Base-by-base conservation (phyloP, 53 echinoderm and acorn worm genomes). In the Glandiceps talaboti region DNA sequence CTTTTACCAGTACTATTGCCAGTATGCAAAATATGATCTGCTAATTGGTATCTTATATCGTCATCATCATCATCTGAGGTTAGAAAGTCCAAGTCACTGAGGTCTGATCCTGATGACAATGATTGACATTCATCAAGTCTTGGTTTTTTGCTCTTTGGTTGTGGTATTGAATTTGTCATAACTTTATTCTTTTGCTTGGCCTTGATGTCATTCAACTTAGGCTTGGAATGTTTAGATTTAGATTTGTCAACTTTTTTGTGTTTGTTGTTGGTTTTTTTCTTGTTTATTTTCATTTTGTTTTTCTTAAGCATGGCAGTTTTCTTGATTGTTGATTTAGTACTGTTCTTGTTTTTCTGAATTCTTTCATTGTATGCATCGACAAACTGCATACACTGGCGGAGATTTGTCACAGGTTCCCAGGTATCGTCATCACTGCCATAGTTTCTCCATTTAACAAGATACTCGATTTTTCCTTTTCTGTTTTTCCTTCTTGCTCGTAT, bases 381-480 rank as follows among this genome's bases (percentile, higher is more conserved):
- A 78, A 86, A 79, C 25, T 93, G 87, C 77, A 86, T 84, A 74
- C 93, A 91, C 74, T 99, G 85, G 29, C 89, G 79, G 1, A 99
- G 91, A 84, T 99, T 93, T 20, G 87, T 89, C 26, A 99, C 82
- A 1, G 99, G 99, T 75, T 99, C 99, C 99, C 99, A 99, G 1
- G 99, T 91, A 82, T 99, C 93, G 76, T 99, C 99, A 10, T 86
- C 91, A 29, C 89, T 87, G 73, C 79, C 84, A 77, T 89, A 99
- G 82, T 91, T 88, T 81, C 91, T 99, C 99, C 99, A 99, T 78
- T 89, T 83, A 25, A 99, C 93, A 27, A 88, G 85, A 79, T 99
- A 99, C 79, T 93, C 87, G 28, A 99, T 75, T 78, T 84, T 91
- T 33, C 99, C 99, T 81, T 84, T 85, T 29, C 79, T 82, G 81